Base-by-base conservation (phyloP, 2,888 invertebrate species). In the Lissonota sp. region DNA sequence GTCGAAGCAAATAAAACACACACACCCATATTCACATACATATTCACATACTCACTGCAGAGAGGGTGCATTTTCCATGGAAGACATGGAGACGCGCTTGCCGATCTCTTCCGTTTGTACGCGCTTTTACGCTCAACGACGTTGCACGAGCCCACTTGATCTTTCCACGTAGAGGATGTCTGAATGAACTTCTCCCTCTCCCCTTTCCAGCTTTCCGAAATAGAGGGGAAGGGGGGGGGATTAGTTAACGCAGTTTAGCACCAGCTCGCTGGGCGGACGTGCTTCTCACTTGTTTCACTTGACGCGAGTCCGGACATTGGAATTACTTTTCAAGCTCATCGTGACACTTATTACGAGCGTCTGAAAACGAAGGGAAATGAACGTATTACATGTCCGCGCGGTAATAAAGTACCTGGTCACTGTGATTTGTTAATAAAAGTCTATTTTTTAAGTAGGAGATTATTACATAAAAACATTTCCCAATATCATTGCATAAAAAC, bases 1-100 rank as follows among this genome's bases (percentile, higher is more conserved):
- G 82, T 82, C 82, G 82, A 82, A 79, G 82, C 71, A 62, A 82
- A 82, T 82, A 75, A n/a, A n/a, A n/a, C n/a, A n/a, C n/a, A n/a
- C n/a, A n/a, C n/a, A 26, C 26, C 1, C 26, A 26, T 26, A 26
- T 2, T 1, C 26, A 26, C 26, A 26, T 26, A 26, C 26, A 26
- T 3, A 26, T 26, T 2, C 26, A 26, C 26, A 26, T 3, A 26
- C 3, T 26, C 26, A 26, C 26, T 26, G 26, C 26, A 26, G 26
- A 26, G 26, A 26, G 26, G 26, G 26, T 26, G 26, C 26, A 26
- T 6, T 8, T 39, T 51, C 40, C 46, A 53, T 53, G 63, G 57
- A 42, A 64, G 60, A 60, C 69, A 51, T 40, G 37, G 60, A 64
- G 58, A 64, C 46, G 60, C 71, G 42, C 63, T 51, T 37, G 62